phyloP scores from a whole-genome alignment of 2,888 invertebrate genomes.

The Ophion ellenae region DNA sequence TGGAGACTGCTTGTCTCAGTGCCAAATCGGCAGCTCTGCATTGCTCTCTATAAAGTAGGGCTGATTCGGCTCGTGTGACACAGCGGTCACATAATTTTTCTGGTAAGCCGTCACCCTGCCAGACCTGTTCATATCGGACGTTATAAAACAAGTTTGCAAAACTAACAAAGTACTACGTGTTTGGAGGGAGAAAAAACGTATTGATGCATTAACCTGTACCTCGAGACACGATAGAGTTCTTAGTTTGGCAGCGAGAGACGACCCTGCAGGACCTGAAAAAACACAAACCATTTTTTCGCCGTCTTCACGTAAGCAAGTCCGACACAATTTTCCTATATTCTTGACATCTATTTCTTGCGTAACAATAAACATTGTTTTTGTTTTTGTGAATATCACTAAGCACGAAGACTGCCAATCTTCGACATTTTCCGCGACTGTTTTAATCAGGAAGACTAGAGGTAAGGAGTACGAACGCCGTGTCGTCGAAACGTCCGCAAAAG shows the following conservation, averaged over 20 bases:
- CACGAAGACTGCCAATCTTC: too few species aligned
- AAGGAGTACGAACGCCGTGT: too few species aligned
- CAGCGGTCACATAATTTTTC: constrained; percentile 82
- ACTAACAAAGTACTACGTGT: background rate
- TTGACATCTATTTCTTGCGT: constrained; percentile 82
- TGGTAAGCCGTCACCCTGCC: constrained; percentile 82
- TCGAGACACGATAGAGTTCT: constrained; percentile 81
- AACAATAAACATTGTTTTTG: constrained; percentile 79
- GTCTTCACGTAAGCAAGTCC: constrained; percentile 81
- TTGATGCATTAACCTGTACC: constrained; percentile 69
- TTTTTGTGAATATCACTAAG: too few species aligned
- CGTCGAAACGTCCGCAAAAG: too few species aligned
- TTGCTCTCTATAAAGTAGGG: constrained; percentile 81
- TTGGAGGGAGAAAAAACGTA: background rate
- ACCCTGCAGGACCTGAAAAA: constrained; percentile 81
- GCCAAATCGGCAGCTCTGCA: constrained; percentile 82
- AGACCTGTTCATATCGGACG: constrained; percentile 73
- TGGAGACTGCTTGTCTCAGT: constrained; percentile 80
- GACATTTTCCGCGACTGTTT: too few species aligned
- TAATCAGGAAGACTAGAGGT: too few species aligned
- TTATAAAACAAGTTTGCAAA: background rate
- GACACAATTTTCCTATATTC: constrained; percentile 81
- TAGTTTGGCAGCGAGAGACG: constrained; percentile 82
- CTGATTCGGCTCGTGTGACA: constrained; percentile 82
- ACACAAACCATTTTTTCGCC: constrained; percentile 82